These are phyloP conservation scores for Brachypteracias leptosomus DNA, from an alignment of 2,113 vertebrate genomes.

Conservation along the genomic window DNA sequence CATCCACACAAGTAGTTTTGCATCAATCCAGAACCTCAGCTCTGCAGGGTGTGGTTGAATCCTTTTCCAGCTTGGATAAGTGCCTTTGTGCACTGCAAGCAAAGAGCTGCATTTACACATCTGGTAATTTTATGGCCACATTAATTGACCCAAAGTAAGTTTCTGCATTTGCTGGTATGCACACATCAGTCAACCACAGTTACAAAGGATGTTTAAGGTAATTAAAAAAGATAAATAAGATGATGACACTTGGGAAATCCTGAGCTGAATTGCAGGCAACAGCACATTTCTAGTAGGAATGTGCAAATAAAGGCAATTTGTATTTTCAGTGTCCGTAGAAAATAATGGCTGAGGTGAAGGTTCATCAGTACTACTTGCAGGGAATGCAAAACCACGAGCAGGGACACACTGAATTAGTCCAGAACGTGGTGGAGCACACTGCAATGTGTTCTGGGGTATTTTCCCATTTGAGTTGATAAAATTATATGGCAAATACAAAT, in stretches of 20 bases:
- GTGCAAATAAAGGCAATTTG: background rate
- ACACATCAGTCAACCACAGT: background rate
- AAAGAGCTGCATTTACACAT: background rate
- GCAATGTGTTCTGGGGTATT: background rate
- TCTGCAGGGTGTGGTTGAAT: conserved; percentile 2
- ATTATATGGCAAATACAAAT: background rate
- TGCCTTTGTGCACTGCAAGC: background rate
- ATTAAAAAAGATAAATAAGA: background rate
- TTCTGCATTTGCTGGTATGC: background rate
- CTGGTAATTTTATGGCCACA: background rate
- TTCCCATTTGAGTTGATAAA: background rate
- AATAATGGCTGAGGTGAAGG: background rate
- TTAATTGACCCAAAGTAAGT: background rate
- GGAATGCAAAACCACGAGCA: background rate
- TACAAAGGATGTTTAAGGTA: background rate
- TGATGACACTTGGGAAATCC: background rate
- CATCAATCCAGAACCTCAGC: background rate
- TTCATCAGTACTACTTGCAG: background rate
- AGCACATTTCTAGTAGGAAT: background rate
- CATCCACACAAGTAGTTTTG: conserved; percentile 15
- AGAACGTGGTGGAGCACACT: rapidly evolving
- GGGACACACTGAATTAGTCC: background rate
- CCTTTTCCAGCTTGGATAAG: background rate
- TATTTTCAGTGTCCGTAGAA: background rate
- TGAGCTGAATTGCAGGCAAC: background rate